Conservation (phyloP, 2,888 invertebrate genomes). For the Allygus modestus region DNA sequence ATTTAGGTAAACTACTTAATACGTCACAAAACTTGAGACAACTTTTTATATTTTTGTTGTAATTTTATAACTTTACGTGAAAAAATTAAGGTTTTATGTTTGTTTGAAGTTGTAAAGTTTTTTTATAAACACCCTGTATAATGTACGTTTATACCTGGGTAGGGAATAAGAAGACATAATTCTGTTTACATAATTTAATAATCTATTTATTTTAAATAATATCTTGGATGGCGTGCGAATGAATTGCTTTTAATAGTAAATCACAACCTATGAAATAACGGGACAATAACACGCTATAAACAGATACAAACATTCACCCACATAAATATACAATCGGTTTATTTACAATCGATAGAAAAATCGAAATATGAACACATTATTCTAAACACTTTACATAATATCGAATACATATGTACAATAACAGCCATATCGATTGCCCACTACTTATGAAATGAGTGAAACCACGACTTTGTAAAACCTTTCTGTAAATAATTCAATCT, state of each 20-base stretch:
- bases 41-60: too few species aligned
- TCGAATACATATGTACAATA: conserved; percentile 47
- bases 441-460: conserved; percentile 33
- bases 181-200: conserved; percentile 55
- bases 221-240: conserved; percentile 23
- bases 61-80: too few species aligned
- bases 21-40: too few species aligned
- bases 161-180: background rate
- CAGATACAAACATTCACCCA: conserved; percentile 45
- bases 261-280: conserved; percentile 58
- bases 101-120: too few species aligned
- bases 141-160: too few species aligned
- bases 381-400: conserved; percentile 25
- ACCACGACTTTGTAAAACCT: too few species aligned
- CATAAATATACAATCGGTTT: conserved; percentile 48
- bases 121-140: too few species aligned
- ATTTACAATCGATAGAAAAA: conserved; percentile 55
- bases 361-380: conserved; percentile 42
- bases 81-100: too few species aligned
- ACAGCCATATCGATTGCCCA: conserved; percentile 38
- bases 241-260: conserved; percentile 54
- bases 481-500: too few species aligned
- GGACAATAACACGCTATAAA: conserved; percentile 47
- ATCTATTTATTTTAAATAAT: conserved; percentile 51
- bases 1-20: too few species aligned